Conservation (phyloP, 2,888 invertebrate species). For the Rhingia campestris region DNA sequence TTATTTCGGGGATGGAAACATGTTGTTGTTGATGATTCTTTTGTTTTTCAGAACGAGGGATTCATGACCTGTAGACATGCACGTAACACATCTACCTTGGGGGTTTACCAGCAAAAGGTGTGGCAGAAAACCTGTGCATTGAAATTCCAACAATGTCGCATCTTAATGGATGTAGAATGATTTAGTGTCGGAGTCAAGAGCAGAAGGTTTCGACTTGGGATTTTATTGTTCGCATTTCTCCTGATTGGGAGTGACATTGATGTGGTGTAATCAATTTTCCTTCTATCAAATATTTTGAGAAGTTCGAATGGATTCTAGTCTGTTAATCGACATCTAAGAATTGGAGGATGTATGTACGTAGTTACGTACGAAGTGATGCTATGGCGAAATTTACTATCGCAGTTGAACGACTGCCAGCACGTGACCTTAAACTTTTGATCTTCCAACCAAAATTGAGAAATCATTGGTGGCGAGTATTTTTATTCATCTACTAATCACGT, state of each 20-base stretch:
- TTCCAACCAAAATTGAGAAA: not conserved
- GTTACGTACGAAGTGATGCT: not conserved
- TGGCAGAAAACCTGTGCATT: slow-evolving; percentile 42
- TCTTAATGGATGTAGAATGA: slow-evolving; percentile 23
- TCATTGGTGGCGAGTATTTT: not conserved
- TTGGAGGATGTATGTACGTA: too few species aligned
- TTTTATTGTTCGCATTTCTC: not conserved
- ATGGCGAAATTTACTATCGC: slow-evolving; percentile 33
- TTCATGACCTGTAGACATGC: not conserved
- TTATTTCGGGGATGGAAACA: slow-evolving; percentile 25
- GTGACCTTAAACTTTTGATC: slow-evolving; percentile 24
- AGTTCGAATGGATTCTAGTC: not conserved
- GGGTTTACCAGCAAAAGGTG: slow-evolving; percentile 40
- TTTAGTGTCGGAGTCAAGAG: not conserved
- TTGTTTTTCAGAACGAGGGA: not conserved
- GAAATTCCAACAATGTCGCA: slow-evolving; percentile 38
- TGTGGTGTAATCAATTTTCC: slow-evolving; percentile 12
- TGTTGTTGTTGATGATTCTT: slow-evolving; percentile 12
- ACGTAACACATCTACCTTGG: too few species aligned
- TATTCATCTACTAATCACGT: too few species aligned
- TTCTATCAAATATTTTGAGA: slow-evolving; percentile 1
- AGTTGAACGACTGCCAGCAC: slow-evolving; percentile 11
- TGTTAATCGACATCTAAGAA: too few species aligned
- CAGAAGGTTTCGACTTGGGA: not conserved
- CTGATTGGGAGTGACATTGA: slow-evolving; percentile 1